Base-by-base conservation (phyloP, 37 sponge, comb jelly and placozoan genomes). In the Haliclona indistincta region DNA sequence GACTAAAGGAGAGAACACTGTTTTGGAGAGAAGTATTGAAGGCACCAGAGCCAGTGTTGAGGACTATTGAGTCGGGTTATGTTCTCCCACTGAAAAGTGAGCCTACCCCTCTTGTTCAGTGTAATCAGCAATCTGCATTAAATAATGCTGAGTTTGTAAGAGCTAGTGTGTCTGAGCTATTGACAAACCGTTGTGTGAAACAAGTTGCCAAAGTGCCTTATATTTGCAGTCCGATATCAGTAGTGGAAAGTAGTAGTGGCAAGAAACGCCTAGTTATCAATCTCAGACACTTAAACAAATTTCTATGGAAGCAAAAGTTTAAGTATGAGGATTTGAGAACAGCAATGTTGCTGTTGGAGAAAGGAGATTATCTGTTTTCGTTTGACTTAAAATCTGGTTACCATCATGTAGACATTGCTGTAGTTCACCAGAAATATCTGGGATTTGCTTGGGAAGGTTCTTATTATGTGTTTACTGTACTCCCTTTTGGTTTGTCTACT, bases 401-500 rank as follows among this genome's bases (percentile, higher is more conserved):
- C 26, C 78, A 64, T 43, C 67, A 77, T 29, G 28, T 77, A 10
- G 78, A 77, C 41, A 65, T 77, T 38, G 44, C n/a, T 38, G 39
- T 33, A n/a, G 25, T 30, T 17, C 56, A 72, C 39, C 28, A 49
- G 36, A 54, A 23, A 54, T 73, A 55, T 36, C 30, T 73, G 38
- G 74, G 74, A 17, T 76, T 76, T 43, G 13, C 64, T n/a, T 76
- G 77, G 77, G 29, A 42, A 28, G 44, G 28, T 34, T 22, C 56
- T 54, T 35, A 19, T 58, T 56, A 36, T 35, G 40, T 33, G 75
- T 60, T 74, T 40, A 32, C 39, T 0, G 39, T 33, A 4, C 23
- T 74, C 6, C 74, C 74, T n/a, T 73, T 73, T 73, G 56, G 74
- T 37, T 26, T n/a, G n/a, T n/a, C n/a, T n/a, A n/a, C n/a, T n/a